A percentile compares a stretch with the other conserved stretches of the same genome.
Evolutionary conservation across 2,797 vertebrate genomes (phyloP).

Genomic region (Clarias platycephalus): DNA sequence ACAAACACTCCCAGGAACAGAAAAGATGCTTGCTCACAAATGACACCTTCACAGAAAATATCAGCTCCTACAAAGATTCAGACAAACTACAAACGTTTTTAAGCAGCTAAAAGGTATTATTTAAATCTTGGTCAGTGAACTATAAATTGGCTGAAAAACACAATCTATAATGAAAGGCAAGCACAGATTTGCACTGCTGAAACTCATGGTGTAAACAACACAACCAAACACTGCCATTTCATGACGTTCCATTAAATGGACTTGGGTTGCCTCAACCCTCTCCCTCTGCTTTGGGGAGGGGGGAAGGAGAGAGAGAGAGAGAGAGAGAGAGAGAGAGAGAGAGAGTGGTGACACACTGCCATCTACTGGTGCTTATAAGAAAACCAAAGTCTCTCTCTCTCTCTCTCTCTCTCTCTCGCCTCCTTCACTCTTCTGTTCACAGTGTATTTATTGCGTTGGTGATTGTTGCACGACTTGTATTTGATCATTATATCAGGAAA

Average conservation of each 20-base stretch:
- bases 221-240: slow-evolving; percentile 65
- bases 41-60: not conserved
- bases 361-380: slow-evolving; percentile 47
- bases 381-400: not conserved
- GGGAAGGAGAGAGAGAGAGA: not conserved
- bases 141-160: slow-evolving; percentile 33
- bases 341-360: slow-evolving; percentile 49
- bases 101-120: slow-evolving; percentile 14
- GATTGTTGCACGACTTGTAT: not conserved
- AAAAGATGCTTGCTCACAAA: no score
- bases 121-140: slow-evolving; percentile 38
- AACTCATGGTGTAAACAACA: slow-evolving; percentile 64
- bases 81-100: not conserved
- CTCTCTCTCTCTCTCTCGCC: not conserved
- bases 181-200: slow-evolving; percentile 63
- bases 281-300: not conserved
- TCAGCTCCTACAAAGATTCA: slow-evolving; percentile 3
- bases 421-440: not conserved
- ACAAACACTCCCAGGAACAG: no score
- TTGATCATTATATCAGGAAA: not conserved
- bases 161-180: slow-evolving; percentile 45
- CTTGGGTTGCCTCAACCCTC: slow-evolving; percentile 58
- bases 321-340: slow-evolving; percentile 9
- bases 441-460: not conserved
- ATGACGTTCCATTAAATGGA: slow-evolving; percentile 72